Evolutionary conservation across 2,888 invertebrate genomes (phyloP).

Genomic region (Aquatica leii): DNA sequence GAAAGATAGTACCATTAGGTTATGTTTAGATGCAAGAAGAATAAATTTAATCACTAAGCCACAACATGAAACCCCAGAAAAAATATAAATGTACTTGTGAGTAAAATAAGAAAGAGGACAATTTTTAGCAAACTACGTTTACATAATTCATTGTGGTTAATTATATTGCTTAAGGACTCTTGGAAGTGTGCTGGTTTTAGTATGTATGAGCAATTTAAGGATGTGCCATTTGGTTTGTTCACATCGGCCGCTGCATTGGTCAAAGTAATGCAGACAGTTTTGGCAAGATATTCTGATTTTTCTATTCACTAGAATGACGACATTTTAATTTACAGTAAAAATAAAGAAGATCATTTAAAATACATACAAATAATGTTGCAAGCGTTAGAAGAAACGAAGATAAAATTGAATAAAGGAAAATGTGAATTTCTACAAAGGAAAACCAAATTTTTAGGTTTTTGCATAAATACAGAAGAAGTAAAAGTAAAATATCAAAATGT

Average conservation of each 20-base stretch:
- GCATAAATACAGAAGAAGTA: neutral
- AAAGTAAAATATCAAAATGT: neutral
- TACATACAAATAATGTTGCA: constrained; percentile 3
- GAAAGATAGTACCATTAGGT: constrained; percentile 10
- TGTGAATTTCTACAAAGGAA: neutral
- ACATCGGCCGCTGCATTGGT: neutral
- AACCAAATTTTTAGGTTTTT: constrained; percentile 6
- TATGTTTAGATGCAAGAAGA: constrained; percentile 14
- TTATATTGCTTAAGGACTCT: constrained; percentile 4
- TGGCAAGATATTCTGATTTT: constrained; percentile 18
- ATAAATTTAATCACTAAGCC: constrained; percentile 3
- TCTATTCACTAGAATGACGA: constrained; percentile 17
- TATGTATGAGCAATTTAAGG: constrained; percentile 19
- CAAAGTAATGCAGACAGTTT: constrained; percentile 8
- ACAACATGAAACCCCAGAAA: constrained; percentile 8
- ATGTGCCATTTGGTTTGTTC: constrained; percentile 17
- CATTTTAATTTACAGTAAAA: no score
- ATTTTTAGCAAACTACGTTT: constrained; percentile 19
- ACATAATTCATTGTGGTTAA: constrained; percentile 20
- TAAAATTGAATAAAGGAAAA: constrained; percentile 9
- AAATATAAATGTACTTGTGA: neutral
- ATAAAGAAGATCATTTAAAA: neutral
- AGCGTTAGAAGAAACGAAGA: neutral
- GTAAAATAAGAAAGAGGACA: neutral
- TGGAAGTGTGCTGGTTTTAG: constrained; percentile 9